phyloP scores from a whole-genome alignment of 1,140 invertebrate species.

The Tigriopus japonicus region DNA sequence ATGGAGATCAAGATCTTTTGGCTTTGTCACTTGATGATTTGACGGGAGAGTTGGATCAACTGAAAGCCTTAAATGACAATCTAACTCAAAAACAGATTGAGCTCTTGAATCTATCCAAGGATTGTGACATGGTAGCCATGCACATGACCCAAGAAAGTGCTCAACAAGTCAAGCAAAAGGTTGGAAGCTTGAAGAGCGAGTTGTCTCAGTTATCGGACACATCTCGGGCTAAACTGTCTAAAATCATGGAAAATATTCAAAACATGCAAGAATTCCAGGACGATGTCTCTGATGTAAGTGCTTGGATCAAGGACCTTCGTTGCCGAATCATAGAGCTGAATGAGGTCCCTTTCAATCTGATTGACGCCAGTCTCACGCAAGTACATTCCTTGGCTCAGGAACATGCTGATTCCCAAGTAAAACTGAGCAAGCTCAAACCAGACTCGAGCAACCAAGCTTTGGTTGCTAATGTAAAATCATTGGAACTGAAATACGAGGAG shows the following conservation, averaged over 20 bases:
- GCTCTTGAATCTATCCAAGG: slow-evolving; percentile 12
- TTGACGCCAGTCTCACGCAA: slow-evolving; percentile 52
- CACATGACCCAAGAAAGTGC: slow-evolving; percentile 53
- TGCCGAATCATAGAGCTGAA: slow-evolving; percentile 51
- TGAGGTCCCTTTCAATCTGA: slow-evolving; percentile 54
- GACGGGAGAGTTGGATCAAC: no score
- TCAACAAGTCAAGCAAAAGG: slow-evolving; percentile 42
- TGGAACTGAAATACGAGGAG: background rate
- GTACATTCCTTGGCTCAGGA: slow-evolving; percentile 18
- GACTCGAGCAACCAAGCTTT: no score
- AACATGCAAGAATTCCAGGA: slow-evolving; percentile 59
- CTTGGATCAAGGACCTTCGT: slow-evolving; percentile 58
- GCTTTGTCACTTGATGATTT: slow-evolving; percentile 6
- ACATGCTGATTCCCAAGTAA: slow-evolving; percentile 14
- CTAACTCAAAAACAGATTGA: slow-evolving; percentile 12
- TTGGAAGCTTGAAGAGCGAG: slow-evolving; percentile 47
- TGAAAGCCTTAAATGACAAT: no score
- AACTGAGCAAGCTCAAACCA: slow-evolving; percentile 14
- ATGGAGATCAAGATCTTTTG: slow-evolving; percentile 9
- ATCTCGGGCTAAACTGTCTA: slow-evolving; percentile 49
- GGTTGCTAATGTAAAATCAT: no score
- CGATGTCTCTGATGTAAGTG: slow-evolving; percentile 55
- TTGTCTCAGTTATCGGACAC: slow-evolving; percentile 47
- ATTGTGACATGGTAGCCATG: slow-evolving; percentile 34
- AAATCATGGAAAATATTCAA: slow-evolving; percentile 54